Conservation (phyloP, 37 sponge, comb jelly and placozoan species). For the Diacarnus erythraeanus region DNA sequence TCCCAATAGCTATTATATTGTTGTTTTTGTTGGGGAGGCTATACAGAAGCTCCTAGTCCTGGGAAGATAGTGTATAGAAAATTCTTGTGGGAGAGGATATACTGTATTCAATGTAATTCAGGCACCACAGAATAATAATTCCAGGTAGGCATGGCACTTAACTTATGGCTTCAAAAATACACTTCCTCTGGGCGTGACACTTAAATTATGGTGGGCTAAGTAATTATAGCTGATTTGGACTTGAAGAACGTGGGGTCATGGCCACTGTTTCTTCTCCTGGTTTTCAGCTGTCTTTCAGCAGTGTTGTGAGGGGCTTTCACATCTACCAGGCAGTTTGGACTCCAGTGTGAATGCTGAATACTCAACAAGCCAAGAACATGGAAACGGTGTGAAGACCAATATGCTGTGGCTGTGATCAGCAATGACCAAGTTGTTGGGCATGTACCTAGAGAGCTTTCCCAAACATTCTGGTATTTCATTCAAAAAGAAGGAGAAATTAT, state of each 20-base stretch:
- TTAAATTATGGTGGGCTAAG: not conserved
- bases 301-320: not conserved
- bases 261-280: not conserved
- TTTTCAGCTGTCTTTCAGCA: not conserved
- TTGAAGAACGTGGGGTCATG: not conserved
- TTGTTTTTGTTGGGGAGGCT: too few species aligned
- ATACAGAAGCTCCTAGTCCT: too few species aligned
- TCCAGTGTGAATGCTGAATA: not conserved
- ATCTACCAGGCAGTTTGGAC: not conserved
- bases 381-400: not conserved
- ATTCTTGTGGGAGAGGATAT: too few species aligned
- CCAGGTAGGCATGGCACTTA: not conserved
- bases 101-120: not conserved
- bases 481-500: constrained; percentile 2
- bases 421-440: constrained; percentile 19
- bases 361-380: not conserved
- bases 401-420: constrained; percentile 6
- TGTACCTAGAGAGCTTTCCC: constrained; percentile 26
- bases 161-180: not conserved
- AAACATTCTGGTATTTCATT: constrained; percentile 6
- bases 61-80: too few species aligned
- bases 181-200: not conserved
- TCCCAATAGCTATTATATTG: too few species aligned
- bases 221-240: not conserved
- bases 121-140: not conserved